Conservation (phyloP, 2,797 vertebrate genomes). For the Chaenodraco wilsoni region DNA sequence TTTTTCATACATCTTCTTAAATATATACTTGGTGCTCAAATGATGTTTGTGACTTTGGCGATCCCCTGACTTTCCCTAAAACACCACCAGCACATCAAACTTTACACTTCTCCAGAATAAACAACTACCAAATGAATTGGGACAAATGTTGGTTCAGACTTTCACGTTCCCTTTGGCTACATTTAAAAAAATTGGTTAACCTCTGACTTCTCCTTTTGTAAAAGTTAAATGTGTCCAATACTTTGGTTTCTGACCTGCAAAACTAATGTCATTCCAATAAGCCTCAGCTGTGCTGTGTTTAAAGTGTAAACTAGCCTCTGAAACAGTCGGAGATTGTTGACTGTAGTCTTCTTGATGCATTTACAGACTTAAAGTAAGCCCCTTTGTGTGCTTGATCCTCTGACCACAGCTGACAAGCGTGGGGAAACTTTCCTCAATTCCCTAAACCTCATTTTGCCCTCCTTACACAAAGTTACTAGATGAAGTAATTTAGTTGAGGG, state of each 20-base stretch:
- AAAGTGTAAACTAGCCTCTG: neutral
- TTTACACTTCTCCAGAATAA: neutral
- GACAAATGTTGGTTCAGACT: neutral
- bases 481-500: constrained; percentile 33
- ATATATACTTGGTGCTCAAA: neutral
- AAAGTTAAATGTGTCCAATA: neutral
- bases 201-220: neutral
- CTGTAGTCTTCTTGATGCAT: neutral
- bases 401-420: constrained; percentile 18
- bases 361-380: neutral
- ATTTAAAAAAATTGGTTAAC: neutral
- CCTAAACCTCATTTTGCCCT: constrained; percentile 20
- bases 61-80: neutral
- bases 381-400: neutral
- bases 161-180: neutral
- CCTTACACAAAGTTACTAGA: constrained; percentile 18
- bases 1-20: neutral
- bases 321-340: neutral
- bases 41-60: neutral
- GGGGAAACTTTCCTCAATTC: constrained; percentile 22
- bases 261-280: no score
- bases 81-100: neutral
- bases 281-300: neutral
- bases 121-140: neutral
- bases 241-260: no score